phyloP scores from a whole-genome alignment of 2,113 vertebrate species.

The Dunckerocampus dactyliophorus region DNA sequence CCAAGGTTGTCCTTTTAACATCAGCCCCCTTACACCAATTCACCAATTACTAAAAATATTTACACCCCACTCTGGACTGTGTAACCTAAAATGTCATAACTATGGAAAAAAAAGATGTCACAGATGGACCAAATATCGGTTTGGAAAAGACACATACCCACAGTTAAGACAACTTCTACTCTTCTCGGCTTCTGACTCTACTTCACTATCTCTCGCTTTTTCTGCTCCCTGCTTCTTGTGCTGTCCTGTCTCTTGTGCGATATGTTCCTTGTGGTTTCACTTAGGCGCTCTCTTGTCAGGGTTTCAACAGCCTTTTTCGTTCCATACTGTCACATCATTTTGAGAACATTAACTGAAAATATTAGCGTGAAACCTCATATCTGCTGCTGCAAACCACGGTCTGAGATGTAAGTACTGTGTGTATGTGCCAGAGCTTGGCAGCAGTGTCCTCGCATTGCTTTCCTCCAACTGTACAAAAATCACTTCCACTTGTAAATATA shows the following conservation, averaged over 20 bases:
- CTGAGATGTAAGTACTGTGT: not conserved
- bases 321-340: not conserved
- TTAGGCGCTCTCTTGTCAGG: not conserved
- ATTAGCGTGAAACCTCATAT: not conserved
- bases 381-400: slow-evolving; percentile 1
- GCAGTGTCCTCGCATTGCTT: not conserved
- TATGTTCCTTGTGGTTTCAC: not conserved
- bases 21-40: not conserved
- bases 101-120: not conserved
- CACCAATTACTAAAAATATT: not conserved
- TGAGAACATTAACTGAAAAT: not conserved
- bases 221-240: slow-evolving; percentile 3
- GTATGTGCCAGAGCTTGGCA: not conserved
- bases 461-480: not conserved
- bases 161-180: not conserved
- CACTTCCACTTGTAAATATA: not conserved
- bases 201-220: not conserved
- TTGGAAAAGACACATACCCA: not conserved
- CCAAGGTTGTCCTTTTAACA: not conserved
- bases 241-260: not conserved
- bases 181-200: not conserved
- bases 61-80: not conserved
- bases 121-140: not conserved
- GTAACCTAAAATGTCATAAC: not conserved
- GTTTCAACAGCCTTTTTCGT: not conserved